Conservation (phyloP, 2,888 invertebrate species). For the Empis stercorea region DNA sequence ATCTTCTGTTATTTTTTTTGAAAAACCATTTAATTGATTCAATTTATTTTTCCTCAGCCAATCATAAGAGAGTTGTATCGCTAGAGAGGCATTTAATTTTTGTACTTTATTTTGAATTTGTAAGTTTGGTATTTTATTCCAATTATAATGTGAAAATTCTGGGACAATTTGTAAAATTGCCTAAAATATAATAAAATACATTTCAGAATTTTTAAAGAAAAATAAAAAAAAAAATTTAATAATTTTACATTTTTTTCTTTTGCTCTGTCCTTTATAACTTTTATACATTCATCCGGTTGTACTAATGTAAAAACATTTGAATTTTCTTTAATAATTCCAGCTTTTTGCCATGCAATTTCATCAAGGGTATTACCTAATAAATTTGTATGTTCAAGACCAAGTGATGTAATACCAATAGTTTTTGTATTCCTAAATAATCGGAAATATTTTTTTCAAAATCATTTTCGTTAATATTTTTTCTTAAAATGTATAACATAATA, state of each 20-base stretch:
- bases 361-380: conserved; percentile 69
- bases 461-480: too few species aligned
- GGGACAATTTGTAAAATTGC: conserved; percentile 52
- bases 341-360: conserved; percentile 88
- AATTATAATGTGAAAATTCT: conserved; percentile 43
- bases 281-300: conserved; percentile 45
- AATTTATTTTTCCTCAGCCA: conserved; percentile 48
- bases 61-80: conserved; percentile 66
- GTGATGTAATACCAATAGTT: conserved; percentile 79
- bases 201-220: too few species aligned
- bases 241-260: conserved; percentile 43
- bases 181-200: conserved; percentile 38
- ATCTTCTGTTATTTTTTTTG: conserved; percentile 12
- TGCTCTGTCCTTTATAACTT: conserved; percentile 52
- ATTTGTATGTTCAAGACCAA: conserved; percentile 81
- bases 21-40: conserved; percentile 11
- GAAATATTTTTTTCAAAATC: too few species aligned
- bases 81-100: conserved; percentile 69
- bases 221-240: too few species aligned
- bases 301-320: conserved; percentile 59
- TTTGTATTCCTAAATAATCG: conserved; percentile 50
- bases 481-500: conserved; percentile 23
- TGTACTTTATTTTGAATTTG: conserved; percentile 46
- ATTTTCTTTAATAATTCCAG: conserved; percentile 80
- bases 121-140: conserved; percentile 34